Evolutionary conservation across 1,140 invertebrate species (phyloP), one percentile per base, ranked within the genome.

Genomic region (Anastatus disparis): DNA sequence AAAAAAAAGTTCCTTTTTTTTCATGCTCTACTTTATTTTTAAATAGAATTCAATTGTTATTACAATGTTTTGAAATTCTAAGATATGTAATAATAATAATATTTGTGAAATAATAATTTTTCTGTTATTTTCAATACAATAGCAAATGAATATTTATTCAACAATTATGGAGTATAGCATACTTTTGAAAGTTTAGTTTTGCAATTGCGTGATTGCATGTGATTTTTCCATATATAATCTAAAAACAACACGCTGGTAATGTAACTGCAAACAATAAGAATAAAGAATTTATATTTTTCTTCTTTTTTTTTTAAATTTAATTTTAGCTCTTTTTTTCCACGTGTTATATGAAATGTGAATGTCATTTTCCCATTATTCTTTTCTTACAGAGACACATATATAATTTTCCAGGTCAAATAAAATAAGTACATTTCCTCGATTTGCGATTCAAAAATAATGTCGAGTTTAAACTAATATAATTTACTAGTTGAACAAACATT

Each of bases 301-400:
- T 50, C n/a, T 13, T 61, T 62, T n/a, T n/a, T n/a, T 62, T 24
- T 46, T 22, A 44, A n/a, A n/a, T n/a, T 62, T 53, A 29, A 44
- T 53, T 61, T 59, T 17, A 40, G 3, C 38, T 24, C 20, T 61
- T 62, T n/a, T n/a, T n/a, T 62, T 24, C 56, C 29, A 44, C 31
- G 15, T 35, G 24, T 52, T 69, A 38, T 62, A 10, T 24, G 58
- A 62, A 56, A 53, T 27, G 35, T 44, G 67, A 62, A 69, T 69
- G 56, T 62, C 67, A 35, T 61, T 61, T 53, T 69, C 44, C 46
- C 35, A 62, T 69, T 69, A 62, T 62, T 62, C 67, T 69, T 62
- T n/a, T 59, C 65, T 26, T 26, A 26, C 53, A 35, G 13, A 20
- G 3, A 3, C n/a, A n/a, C 26, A 20, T 26, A 13, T 52, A 44